Percentiles rank a stretch among this genome's conserved stretches.
phyloP scores from a whole-genome alignment of 1,140 invertebrate genomes.

The Lepidurus arcticus region DNA sequence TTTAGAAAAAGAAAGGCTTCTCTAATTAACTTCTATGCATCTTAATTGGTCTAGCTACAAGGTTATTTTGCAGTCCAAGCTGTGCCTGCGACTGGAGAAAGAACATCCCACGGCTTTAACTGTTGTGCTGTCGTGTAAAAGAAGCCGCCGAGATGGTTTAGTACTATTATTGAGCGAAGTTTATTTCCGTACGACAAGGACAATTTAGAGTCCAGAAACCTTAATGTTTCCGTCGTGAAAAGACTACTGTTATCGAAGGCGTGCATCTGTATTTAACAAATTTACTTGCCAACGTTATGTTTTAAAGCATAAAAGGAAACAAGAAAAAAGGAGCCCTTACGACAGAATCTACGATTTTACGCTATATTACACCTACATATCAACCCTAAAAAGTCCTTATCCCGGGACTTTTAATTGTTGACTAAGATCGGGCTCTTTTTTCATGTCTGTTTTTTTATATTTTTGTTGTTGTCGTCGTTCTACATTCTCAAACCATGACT shows the following conservation, averaged over 20 bases:
- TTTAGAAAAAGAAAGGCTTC: neutral
- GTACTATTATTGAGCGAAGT: neutral
- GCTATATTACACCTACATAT: neutral
- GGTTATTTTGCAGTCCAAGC: neutral
- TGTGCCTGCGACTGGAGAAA: neutral
- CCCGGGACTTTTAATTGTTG: neutral
- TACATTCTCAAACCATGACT: neutral
- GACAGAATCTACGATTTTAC: no score
- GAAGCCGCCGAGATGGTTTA: neutral
- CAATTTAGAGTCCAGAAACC: neutral
- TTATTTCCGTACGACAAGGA: neutral
- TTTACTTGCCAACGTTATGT: neutral
- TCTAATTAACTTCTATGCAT: neutral
- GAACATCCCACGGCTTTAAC: neutral
- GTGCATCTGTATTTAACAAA: neutral
- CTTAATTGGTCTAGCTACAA: neutral
- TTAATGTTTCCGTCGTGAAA: neutral
- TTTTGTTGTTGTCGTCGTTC: neutral
- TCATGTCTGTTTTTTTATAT: neutral
- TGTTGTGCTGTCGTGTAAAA: neutral
- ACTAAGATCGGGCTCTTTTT: neutral
- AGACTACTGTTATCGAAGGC: neutral
- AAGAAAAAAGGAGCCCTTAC: no score
- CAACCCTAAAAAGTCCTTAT: neutral
- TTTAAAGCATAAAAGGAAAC: neutral